Conservation (phyloP, 2,888 invertebrate species). For the Drosophila setosimentum region DNA sequence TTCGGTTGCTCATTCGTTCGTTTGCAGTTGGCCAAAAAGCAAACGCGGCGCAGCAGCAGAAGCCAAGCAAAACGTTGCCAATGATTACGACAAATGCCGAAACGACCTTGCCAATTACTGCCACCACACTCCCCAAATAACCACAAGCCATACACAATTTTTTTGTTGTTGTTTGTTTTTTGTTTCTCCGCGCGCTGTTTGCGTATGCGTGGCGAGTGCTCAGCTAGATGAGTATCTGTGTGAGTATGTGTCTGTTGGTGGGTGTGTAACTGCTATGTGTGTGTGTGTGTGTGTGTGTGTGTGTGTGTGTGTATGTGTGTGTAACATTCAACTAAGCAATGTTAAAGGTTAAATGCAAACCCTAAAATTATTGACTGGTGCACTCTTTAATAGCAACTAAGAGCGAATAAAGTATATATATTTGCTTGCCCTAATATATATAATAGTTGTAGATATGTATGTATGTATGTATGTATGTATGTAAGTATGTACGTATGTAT, state of each 20-base stretch:
- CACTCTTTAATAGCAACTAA: constrained; percentile 44
- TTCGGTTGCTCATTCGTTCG: constrained; percentile 38
- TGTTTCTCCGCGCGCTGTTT: constrained; percentile 53
- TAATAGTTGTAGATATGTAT: constrained; percentile 2
- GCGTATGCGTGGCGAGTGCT: constrained; percentile 60
- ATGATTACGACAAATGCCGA: constrained; percentile 82
- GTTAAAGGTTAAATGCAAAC: constrained; percentile 68
- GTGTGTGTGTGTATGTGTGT: constrained; percentile 2
- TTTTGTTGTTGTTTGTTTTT: constrained; percentile 18
- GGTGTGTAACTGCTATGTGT: constrained; percentile 18
- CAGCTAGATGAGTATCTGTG: constrained; percentile 42
- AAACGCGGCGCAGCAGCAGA: constrained; percentile 55
- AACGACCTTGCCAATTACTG: constrained; percentile 84
- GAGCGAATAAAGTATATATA: constrained; percentile 18
- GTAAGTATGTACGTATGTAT: neutral
- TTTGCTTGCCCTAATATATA: neutral
- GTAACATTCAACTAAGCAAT: constrained; percentile 34
- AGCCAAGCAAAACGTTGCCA: constrained; percentile 67
- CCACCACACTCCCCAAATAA: constrained; percentile 36
- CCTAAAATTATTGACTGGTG: constrained; percentile 25
- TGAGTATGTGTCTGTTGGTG: neutral
- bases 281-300: constrained; percentile 14
- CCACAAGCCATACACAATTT: constrained; percentile 19
- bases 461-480: neutral
- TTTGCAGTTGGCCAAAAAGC: constrained; percentile 66